Percentiles rank a stretch among this genome's conserved stretches.
phyloP scores from a whole-genome alignment of 2,113 vertebrate genomes.

The Cheilinus undulatus region DNA sequence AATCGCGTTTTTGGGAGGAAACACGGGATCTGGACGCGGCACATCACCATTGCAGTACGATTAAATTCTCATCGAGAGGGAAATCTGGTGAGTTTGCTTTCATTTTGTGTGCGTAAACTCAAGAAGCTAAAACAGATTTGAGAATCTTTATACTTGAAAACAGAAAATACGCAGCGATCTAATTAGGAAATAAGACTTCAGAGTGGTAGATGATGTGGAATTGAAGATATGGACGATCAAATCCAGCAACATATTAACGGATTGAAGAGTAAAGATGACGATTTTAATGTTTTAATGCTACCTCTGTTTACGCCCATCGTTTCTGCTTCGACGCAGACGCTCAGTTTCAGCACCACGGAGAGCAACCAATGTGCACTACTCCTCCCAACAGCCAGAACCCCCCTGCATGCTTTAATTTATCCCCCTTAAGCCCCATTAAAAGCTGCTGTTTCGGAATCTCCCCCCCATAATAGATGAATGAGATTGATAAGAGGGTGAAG shows the following conservation, averaged over 20 bases:
- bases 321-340: constrained; percentile 47
- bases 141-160: neutral
- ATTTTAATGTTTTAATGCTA: constrained; percentile 36
- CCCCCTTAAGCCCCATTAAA: neutral
- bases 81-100: constrained; percentile 66
- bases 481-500: constrained; percentile 22
- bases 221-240: neutral
- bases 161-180: constrained; percentile 10
- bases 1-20: constrained; percentile 23
- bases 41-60: constrained; percentile 56
- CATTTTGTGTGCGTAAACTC: neutral
- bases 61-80: constrained; percentile 36
- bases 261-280: neutral
- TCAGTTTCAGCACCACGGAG: constrained; percentile 85
- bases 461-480: neutral
- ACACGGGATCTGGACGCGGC: constrained; percentile 42
- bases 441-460: neutral
- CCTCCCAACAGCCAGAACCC: neutral
- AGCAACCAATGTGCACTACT: constrained; percentile 59
- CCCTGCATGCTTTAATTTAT: fast-evolving
- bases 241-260: neutral
- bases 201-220: neutral
- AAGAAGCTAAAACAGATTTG: fast-evolving
- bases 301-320: constrained; percentile 46
- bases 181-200: fast-evolving